phyloP scores from a whole-genome alignment of 2,888 invertebrate genomes.

The Cyaniris semiargus region DNA sequence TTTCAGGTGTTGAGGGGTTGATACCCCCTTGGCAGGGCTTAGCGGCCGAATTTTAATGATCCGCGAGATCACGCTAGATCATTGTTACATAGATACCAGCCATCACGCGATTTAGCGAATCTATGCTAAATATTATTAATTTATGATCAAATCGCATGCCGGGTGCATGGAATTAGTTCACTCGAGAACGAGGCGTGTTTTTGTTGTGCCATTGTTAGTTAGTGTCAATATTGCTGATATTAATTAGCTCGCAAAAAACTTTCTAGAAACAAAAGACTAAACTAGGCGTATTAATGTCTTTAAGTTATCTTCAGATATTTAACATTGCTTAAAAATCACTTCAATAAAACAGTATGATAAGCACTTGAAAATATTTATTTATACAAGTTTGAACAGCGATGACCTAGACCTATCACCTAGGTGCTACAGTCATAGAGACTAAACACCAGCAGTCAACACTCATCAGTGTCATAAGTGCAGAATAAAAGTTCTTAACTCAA shows the following conservation, averaged over 20 bases:
- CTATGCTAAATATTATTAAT: conserved; percentile 37
- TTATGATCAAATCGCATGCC: conserved; percentile 37
- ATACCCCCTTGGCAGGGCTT: conserved; percentile 32
- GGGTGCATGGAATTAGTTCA: conserved; percentile 37
- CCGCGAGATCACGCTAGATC: conserved; percentile 41
- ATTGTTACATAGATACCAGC: conserved; percentile 35
- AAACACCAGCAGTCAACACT: neutral
- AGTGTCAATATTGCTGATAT: neutral
- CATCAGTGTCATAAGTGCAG: neutral
- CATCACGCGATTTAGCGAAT: conserved; percentile 41
- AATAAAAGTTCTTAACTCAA: neutral
- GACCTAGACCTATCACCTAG: neutral
- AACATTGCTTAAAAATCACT: neutral
- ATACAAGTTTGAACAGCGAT: neutral
- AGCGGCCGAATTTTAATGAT: conserved; percentile 41
- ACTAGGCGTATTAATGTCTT: neutral
- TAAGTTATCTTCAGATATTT: neutral
- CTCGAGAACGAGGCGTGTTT: conserved; percentile 36
- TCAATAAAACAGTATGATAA: neutral
- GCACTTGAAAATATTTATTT: neutral
- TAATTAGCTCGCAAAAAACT: neutral
- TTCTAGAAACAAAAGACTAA: conserved; percentile 7
- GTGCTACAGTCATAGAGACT: neutral
- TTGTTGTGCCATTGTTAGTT: conserved; percentile 16
- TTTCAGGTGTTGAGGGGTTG: neutral